Percentiles rank a stretch among this genome's conserved stretches.
Conservation (phyloP, 92 coral and sea anemone genomes). For the Palythoa caribaeorum region DNA sequence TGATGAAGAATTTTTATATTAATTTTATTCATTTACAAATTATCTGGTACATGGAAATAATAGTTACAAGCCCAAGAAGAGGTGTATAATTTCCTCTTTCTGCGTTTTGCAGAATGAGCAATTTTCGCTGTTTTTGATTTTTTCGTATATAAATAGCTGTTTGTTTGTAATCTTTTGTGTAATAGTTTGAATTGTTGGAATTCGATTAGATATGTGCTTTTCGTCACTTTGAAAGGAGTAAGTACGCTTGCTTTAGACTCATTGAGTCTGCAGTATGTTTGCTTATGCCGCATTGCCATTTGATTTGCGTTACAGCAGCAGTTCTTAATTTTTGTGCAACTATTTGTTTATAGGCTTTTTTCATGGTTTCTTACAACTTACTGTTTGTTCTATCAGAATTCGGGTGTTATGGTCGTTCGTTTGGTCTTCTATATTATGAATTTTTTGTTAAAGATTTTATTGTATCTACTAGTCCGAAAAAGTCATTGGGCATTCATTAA, state of each 20-base stretch:
- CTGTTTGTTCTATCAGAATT: background rate
- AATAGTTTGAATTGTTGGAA: conserved; percentile 6
- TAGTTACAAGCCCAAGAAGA: no score
- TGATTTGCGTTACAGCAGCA: conserved; percentile 5
- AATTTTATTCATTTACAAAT: no score
- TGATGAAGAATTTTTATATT: no score
- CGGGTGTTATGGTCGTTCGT: background rate
- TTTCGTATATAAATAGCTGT: background rate
- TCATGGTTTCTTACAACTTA: conserved; percentile 7
- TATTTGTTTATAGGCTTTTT: background rate
- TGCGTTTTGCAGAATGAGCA: background rate
- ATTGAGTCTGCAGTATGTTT: background rate
- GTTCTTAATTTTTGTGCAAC: background rate
- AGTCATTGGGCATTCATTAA: conserved; percentile 14
- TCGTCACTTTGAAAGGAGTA: conserved; percentile 17
- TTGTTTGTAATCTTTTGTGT: conserved; percentile 15
- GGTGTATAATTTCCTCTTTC: no score
- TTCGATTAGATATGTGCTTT: conserved; percentile 17
- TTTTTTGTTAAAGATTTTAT: background rate
- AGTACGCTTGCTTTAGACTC: background rate
- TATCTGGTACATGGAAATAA: no score
- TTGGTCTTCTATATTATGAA: background rate
- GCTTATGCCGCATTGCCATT: conserved; percentile 20
- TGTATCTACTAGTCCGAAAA: background rate
- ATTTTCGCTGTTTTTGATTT: conserved; percentile 19